Evolutionary conservation across 2,888 invertebrate genomes (phyloP), one percentile per base, ranked within the genome.

Genomic region (Liodrosophila aerea): DNA sequence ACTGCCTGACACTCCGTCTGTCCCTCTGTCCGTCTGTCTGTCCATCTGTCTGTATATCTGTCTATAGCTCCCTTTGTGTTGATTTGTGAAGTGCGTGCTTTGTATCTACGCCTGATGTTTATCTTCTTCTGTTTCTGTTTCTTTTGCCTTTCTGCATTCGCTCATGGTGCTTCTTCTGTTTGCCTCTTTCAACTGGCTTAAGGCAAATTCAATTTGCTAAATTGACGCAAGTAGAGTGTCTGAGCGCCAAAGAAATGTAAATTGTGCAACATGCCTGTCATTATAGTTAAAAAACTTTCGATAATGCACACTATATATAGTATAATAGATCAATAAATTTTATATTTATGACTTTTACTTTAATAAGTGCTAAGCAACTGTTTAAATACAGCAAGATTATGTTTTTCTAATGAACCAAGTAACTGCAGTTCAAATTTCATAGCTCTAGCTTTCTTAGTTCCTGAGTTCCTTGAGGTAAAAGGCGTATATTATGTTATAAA

Each of bases 161-260:
- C 5, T 30, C 30, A 9, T 37, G 34, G 34, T 59, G n/a, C 39
- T 54, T 43, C 44, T 40, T 46, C 27, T 65, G 63, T 47, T 50
- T 56, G 46, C 33, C 53, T 47, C 39, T 13, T 53, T 27, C 50
- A 36, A 41, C 37, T 57, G 29, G 59, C 39, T 54, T 43, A 36
- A 41, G 53, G 52, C 54, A 13, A 41, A 75, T 45, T 69, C 40
- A 81, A 75, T 75, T 71, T 62, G 52, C 64, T 58, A 46, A 77
- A 70, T 61, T 69, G 63, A 63, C 37, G 59, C 37, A 34, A 22
- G 22, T 22, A 22, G 22, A 4, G 22, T 22, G 22, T 22, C 22
- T 22, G 22, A 22, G 22, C 22, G 22, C 22, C 22, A 22, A 22
- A 22, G 22, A 22, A 22, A 22, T 22, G 22, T 22, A 22, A 22